Conservation (phyloP, 1,140 invertebrate species). For the Lasaia peninsularis region DNA sequence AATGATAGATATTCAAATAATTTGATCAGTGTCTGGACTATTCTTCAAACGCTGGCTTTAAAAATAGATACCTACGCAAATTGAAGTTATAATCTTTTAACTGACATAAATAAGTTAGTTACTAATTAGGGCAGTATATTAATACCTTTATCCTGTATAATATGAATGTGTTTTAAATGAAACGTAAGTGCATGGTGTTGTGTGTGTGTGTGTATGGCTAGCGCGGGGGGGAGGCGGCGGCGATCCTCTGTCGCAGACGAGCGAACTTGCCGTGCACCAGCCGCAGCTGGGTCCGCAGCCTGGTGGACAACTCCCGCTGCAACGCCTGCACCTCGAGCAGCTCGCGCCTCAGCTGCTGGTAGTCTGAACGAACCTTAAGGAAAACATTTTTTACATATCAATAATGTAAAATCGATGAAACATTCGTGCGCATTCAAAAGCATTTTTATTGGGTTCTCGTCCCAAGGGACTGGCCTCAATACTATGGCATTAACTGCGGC, state of each 20-base stretch:
- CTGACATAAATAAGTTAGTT: too few species aligned
- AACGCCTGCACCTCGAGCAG: conserved; percentile 71
- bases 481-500: neutral
- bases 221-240: conserved; percentile 56
- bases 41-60: too few species aligned
- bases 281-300: conserved; percentile 65
- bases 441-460: neutral
- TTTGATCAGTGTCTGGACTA: too few species aligned
- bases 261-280: conserved; percentile 72
- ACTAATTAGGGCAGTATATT: too few species aligned
- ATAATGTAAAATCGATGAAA: neutral
- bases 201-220: neutral
- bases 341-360: conserved; percentile 68
- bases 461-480: neutral
- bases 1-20: too few species aligned
- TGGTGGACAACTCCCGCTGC: conserved; percentile 66
- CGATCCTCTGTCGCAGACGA: conserved; percentile 61
- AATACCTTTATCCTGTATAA: too few species aligned
- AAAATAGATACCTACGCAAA: too few species aligned
- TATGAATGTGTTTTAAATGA: neutral
- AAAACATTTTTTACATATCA: neutral
- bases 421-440: conserved; percentile 1
- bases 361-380: conserved; percentile 69
- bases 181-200: neutral
- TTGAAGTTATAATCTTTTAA: too few species aligned